phyloP scores from a whole-genome alignment of 2,113 vertebrate genomes.

The Glaucidium brasilianum region DNA sequence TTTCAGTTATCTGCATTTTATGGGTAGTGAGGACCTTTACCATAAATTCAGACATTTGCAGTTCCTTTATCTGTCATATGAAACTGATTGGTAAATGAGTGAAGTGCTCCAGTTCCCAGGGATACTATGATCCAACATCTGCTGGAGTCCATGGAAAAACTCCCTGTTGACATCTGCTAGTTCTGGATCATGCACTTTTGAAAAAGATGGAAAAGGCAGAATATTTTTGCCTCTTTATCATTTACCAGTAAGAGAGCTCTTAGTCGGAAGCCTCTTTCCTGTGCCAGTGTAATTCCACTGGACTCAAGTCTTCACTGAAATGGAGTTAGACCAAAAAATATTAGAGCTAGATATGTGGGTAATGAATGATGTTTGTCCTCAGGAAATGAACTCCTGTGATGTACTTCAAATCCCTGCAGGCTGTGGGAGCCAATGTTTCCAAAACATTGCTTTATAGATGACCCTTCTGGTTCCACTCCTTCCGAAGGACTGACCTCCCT shows the following conservation, averaged over 20 bases:
- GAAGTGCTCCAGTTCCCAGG: background rate
- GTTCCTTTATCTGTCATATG: conserved; percentile 12
- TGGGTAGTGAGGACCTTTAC: background rate
- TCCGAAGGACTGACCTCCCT: background rate
- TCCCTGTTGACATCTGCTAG: background rate
- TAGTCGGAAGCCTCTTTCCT: background rate
- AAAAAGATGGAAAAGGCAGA: background rate
- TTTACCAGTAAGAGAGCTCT: background rate
- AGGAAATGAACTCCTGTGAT: background rate
- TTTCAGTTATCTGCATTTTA: conserved; percentile 51
- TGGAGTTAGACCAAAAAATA: background rate
- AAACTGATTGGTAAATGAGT: conserved; percentile 1
- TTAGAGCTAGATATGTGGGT: background rate
- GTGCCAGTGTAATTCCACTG: background rate
- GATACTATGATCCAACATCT: conserved; percentile 22
- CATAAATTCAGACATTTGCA: conserved; percentile 2
- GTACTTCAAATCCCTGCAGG: background rate
- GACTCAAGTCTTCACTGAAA: background rate
- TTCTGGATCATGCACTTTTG: background rate
- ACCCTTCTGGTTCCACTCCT: background rate
- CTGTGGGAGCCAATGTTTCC: background rate
- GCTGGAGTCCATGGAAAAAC: background rate
- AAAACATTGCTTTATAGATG: background rate
- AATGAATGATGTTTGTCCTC: background rate
- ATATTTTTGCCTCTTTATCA: background rate